Evolutionary conservation across 2,797 vertebrate genomes (phyloP).

Genomic region (Pachyuromys duprasi): DNA sequence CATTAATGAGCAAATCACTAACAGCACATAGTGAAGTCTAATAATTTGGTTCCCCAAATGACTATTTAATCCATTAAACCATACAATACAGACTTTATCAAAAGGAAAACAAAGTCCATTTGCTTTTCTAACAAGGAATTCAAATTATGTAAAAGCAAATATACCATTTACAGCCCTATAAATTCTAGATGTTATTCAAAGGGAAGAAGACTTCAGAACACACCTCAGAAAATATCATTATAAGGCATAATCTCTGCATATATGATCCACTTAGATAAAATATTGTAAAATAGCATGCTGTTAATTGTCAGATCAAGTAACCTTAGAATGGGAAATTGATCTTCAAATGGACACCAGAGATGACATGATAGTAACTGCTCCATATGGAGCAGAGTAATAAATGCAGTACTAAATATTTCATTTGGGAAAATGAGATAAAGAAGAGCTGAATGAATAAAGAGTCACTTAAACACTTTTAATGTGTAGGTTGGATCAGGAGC

Average conservation of each 20-base stretch:
- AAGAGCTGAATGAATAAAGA: neutral
- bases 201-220: slow-evolving; percentile 24
- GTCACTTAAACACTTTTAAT: neutral
- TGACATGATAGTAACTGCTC: slow-evolving; percentile 45
- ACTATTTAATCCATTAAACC: slow-evolving; percentile 58
- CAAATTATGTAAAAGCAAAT: slow-evolving; percentile 60
- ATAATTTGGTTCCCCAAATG: slow-evolving; percentile 51
- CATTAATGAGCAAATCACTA: slow-evolving; percentile 43
- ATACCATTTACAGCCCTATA: neutral
- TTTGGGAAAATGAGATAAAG: slow-evolving; percentile 19
- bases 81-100: slow-evolving; percentile 4
- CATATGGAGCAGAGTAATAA: slow-evolving; percentile 59
- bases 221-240: neutral
- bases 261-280: slow-evolving; percentile 24
- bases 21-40: slow-evolving; percentile 49
- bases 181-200: slow-evolving; percentile 12
- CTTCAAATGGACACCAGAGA: slow-evolving; percentile 65
- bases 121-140: slow-evolving; percentile 59
- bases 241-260: neutral
- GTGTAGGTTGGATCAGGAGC: neutral
- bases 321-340: slow-evolving; percentile 61
- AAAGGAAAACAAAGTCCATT: slow-evolving; percentile 56
- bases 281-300: slow-evolving; percentile 1
- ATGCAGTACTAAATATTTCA: slow-evolving; percentile 36
- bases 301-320: slow-evolving; percentile 70